Base-by-base conservation (phyloP, 2,888 invertebrate species). In the Leucoptera coffeella region DNA sequence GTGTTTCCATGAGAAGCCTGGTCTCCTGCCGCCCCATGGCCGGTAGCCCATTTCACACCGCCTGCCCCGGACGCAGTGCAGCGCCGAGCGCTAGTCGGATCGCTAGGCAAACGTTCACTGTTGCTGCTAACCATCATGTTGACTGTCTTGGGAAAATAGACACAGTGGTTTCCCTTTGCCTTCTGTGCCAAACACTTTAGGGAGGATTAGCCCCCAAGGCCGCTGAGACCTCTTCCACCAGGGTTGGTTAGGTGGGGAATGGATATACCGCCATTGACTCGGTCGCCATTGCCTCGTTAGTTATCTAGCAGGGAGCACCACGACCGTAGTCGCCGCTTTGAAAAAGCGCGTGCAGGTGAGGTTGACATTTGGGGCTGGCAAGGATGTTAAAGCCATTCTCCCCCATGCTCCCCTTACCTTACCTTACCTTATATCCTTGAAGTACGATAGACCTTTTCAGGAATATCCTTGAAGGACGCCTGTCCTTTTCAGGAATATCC, bases 231-330 rank as follows among this genome's bases (percentile, higher is more conserved):
- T 11, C 12, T 13, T 8, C 11, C 8, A 11, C 10, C 11, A 7
- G 10, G 22, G 12, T 22, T 12, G 12, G 11, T 22, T 22, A 21
- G 8, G 12, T 20, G 22, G 9, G 24, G 29, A 31, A 24, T 32
- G 26, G 24, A 26, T 32, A 28, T 32, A 10, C 29, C 32, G 26
- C 28, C 28, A 29, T 9, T 29, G 12, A 11, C 15, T 31, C 29
- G 27, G 31, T 27, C 27, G 29, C 29, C 29, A 27, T 25, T 25
- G 29, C 29, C 29, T 29, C 31, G 31, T 31, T 12, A 8, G 29
- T 25, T 29, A 9, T 31, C 27, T 25, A 22, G 29, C 31, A 31
- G 29, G 29, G 29, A 25, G 29, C 23, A 29, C 32, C 32, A 15
- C 25, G 29, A 12, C 11, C 13, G 12, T 8, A 12, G 15, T 15